Evolutionary conservation across 2,888 invertebrate species (phyloP).

Genomic region (Lysandra coridon): DNA sequence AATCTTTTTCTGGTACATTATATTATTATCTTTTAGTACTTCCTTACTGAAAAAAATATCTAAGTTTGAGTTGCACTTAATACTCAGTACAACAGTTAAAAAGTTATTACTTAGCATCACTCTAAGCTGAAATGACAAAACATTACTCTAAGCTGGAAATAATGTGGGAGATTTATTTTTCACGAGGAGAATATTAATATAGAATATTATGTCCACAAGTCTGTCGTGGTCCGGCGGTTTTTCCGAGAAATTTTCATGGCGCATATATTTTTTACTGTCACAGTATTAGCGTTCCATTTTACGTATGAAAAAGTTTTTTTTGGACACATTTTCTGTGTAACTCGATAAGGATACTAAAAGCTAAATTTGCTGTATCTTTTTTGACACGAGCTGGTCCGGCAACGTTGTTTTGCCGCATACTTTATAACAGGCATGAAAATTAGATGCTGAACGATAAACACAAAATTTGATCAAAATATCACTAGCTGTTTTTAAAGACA

Average conservation of each 20-base stretch:
- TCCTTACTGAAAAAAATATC: background rate
- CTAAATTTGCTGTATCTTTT: too few species aligned
- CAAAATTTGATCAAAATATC: too few species aligned
- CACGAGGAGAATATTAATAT: conserved; percentile 4
- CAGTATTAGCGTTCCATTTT: background rate
- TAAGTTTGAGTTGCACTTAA: background rate
- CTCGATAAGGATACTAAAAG: background rate
- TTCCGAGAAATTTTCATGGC: background rate
- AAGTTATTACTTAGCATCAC: conserved; percentile 1
- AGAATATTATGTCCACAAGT: conserved; percentile 14
- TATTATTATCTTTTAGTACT: too few species aligned
- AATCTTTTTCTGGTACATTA: too few species aligned
- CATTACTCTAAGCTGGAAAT: background rate
- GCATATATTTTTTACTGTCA: conserved; percentile 9
- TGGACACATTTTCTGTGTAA: background rate
- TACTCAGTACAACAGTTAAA: background rate
- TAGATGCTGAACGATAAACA: too few species aligned
- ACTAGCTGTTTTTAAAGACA: too few species aligned
- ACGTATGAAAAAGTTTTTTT: background rate
- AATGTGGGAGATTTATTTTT: conserved; percentile 6
- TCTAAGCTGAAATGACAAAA: background rate
- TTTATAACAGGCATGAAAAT: too few species aligned
- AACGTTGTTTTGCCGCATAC: too few species aligned
- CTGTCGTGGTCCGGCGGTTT: background rate
- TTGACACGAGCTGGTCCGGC: too few species aligned